Base-by-base conservation (phyloP, 1,140 invertebrate species). In the Phocides pigmalion region DNA sequence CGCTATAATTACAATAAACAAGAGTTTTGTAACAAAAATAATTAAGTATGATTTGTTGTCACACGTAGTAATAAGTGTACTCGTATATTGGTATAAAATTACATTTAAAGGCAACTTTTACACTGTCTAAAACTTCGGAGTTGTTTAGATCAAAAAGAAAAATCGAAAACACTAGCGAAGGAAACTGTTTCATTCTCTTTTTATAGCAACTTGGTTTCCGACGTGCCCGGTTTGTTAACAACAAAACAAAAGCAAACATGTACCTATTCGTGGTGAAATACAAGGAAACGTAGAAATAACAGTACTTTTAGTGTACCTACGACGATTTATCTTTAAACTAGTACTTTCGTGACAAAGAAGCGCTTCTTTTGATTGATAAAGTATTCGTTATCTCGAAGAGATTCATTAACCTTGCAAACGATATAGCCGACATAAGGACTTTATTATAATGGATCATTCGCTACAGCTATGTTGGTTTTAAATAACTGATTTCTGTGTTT, bases 121-220 rank as follows among this genome's bases (percentile, higher is more conserved):
- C 47, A 25, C 14, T 12, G 25, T n/a, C 32, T 37, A 35, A 64
- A 54, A 46, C 28, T 46, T 47, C 32, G 44, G 25, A 64, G 37
- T 54, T 53, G 49, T 64, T 42, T 42, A 64, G 50, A 64, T 32
- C 51, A 16, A 64, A 56, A 64, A 53, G 44, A 54, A 41, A 22
- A 54, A 32, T 22, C 32, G 41, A 46, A 15, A 56, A 54, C 44
- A 35, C 49, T 42, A 50, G 53, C 42, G 51, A n/a, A 16, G 62
- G 41, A 64, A 64, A 64, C 35, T 32, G 47, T 42, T 62, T 68
- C 42, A 19, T 47, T 54, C 42, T 62, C 53, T 72, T 70, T 72
- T 68, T 72, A 64, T 15, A 41, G 58, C 16, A 61, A 69, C 66
- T 72, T 61, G 68, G 51, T 65, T 72, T 56, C 47, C 53, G 47